Base-by-base conservation (phyloP, 1,140 invertebrate genomes). In the Bombus affinis region DNA sequence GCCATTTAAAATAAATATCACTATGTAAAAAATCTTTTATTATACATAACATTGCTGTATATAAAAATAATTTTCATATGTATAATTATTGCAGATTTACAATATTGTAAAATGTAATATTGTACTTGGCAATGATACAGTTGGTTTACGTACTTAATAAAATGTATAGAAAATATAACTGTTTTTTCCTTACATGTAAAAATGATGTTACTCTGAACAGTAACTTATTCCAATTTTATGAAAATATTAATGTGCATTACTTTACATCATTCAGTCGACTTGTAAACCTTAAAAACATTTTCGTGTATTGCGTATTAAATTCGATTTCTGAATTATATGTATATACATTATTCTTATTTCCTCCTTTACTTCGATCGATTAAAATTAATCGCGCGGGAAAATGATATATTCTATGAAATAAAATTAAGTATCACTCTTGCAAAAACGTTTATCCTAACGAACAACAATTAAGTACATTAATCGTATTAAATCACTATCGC, bases 1-100 rank as follows among this genome's bases (percentile, higher is more conserved):
- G 81, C 81, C 81, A 83, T 83, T 78, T 83, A 57, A 70, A 65
- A 10, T 68, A 79, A 57, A 79, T 35, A 83, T 65, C 57, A 86
- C 77, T 72, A 59, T 87, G 76, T 87, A 88, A 81, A 88, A 85
- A 85, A 53, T 75, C 73, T 81, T 88, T 88, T 88, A 86, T 88
- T 86, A 81, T 86, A 82, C 44, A 77, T 76, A 85, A 85, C 68
- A 76, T 75, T 77, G 72, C 59, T 88, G 83, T 88, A 86, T 88
- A 88, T 86, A 86, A 81, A 86, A 88, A 88, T 81, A 85, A 81
- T 76, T 86, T 81, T 86, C 68, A 53, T 59, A 86, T 77, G 72
- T 87, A 85, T 85, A 84, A 81, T 72, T 86, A 81, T 81, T 70
- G 74, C 57, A 85, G 71, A 87, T 86, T 73, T 82, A 73, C 85